Evolutionary conservation across 2,888 invertebrate species (phyloP), one percentile per base, ranked within the genome.

Genomic region (Habrosyne pyritoides): DNA sequence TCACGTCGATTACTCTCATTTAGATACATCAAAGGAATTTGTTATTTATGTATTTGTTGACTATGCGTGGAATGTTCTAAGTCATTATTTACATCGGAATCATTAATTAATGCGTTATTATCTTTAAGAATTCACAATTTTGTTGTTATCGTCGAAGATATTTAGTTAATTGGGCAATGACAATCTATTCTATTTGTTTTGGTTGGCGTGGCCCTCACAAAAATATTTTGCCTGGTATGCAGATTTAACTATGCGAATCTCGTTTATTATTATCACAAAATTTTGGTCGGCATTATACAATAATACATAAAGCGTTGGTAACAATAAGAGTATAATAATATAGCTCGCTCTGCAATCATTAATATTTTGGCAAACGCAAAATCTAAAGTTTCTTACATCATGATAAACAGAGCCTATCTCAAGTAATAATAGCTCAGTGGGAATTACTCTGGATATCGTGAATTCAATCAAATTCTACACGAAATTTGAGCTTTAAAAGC

Each of bases 1-100:
- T 79, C 75, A 79, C 77, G 74, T 75, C 79, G 71, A 83, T 83
- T 81, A 81, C 66, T 63, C 70, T 77, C 75, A 78, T 86, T 83
- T 77, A 78, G 76, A 81, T 80, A 77, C 72, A 74, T 79, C 75
- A 67, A 59, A 63, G 66, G 70, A 73, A 76, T 79, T 77, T 74
- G 75, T 77, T 74, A 74, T 71, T 73, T 69, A 79, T 79, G 73
- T 78, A 80, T n/a, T n/a, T 75, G 68, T 62, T 67, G 62, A 64
- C 63, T 75, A 79, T 73, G 78, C 65, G 53, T 54, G 81, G 81
- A 83, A 87, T 85, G 80, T 73, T 65, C 71, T 71, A 83, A 81
- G 82, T 82, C 66, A 56, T 60, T 61, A 52, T 60, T 53, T 59
- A 63, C 67, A 63, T 71, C 69, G 62, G 60, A 75, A 67, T 73